Evolutionary conservation across 2,888 invertebrate species (phyloP).

Genomic region (Drosophila gaucha): DNA sequence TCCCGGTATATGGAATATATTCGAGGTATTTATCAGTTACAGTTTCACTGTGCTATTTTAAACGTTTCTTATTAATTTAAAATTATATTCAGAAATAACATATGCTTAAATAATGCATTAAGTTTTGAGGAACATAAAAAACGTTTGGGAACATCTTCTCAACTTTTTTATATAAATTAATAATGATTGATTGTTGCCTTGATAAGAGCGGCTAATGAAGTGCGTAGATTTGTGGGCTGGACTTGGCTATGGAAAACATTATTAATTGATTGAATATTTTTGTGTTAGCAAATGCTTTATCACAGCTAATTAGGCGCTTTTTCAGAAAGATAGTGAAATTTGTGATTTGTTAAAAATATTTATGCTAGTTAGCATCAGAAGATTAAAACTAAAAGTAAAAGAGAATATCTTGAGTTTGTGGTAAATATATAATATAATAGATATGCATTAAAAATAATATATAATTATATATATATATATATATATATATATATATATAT

Average conservation of each 20-base stretch:
- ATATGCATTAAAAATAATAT: too few species aligned
- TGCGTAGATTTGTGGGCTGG: slow-evolving; percentile 11
- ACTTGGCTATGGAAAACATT: neutral
- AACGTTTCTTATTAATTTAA: slow-evolving; percentile 1
- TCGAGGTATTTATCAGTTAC: too few species aligned
- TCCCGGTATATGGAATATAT: too few species aligned
- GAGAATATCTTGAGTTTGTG: too few species aligned
- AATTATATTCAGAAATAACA: neutral
- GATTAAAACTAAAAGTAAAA: too few species aligned
- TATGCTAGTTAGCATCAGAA: neutral
- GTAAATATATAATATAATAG: too few species aligned
- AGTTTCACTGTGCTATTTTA: too few species aligned
- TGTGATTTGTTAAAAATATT: neutral
- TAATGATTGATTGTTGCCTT: slow-evolving; percentile 41
- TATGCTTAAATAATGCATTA: too few species aligned
- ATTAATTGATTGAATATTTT: slow-evolving; percentile 18
- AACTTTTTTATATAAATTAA: neutral
- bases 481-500: too few species aligned
- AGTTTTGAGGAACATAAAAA: neutral
- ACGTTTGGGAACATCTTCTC: neutral
- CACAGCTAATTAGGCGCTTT: slow-evolving; percentile 2
- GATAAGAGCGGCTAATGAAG: neutral
- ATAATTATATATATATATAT: too few species aligned
- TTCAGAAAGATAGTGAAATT: neutral
- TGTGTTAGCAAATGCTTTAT: neutral